Percentiles rank a stretch among this genome's conserved stretches.
Evolutionary conservation across 2,113 vertebrate species (phyloP).

Genomic region (Tor tambroides): DNA sequence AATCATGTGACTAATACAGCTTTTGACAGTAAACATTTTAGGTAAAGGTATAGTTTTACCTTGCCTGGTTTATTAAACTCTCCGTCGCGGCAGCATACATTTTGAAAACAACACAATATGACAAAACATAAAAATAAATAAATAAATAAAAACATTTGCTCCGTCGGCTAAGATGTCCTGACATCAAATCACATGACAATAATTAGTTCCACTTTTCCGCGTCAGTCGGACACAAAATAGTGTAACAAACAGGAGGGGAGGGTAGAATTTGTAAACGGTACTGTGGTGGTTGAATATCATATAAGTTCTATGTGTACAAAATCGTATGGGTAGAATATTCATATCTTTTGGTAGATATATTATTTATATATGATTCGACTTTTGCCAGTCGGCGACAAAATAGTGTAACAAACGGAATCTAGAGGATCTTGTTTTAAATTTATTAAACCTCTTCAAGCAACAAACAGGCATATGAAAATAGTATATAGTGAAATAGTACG

Average conservation of each 20-base stretch:
- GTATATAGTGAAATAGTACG: too few relatives aligned
- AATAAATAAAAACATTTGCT: conserved; percentile 59
- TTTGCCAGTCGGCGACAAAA: background rate
- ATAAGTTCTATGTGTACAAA: background rate
- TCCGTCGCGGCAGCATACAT: conserved; percentile 83
- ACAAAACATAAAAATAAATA: background rate
- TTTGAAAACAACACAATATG: background rate
- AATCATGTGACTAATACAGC: background rate
- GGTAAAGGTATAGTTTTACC: conserved; percentile 69
- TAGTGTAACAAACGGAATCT: background rate
- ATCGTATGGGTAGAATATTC: background rate
- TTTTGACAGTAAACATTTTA: background rate
- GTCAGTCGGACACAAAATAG: background rate
- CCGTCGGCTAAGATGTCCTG: conserved; percentile 49
- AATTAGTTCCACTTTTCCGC: conserved; percentile 62
- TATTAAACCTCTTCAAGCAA: background rate
- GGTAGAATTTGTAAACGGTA: background rate
- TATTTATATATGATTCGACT: background rate
- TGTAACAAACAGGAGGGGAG: background rate
- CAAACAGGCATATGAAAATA: background rate
- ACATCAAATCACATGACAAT: conserved; percentile 62
- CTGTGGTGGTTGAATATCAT: background rate
- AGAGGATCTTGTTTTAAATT: background rate
- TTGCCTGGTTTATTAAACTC: conserved; percentile 87
- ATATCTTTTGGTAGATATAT: background rate